Evolutionary conservation across 2,888 invertebrate species (phyloP), one percentile per base, ranked within the genome.

Genomic region (Caradrina kadenii): DNA sequence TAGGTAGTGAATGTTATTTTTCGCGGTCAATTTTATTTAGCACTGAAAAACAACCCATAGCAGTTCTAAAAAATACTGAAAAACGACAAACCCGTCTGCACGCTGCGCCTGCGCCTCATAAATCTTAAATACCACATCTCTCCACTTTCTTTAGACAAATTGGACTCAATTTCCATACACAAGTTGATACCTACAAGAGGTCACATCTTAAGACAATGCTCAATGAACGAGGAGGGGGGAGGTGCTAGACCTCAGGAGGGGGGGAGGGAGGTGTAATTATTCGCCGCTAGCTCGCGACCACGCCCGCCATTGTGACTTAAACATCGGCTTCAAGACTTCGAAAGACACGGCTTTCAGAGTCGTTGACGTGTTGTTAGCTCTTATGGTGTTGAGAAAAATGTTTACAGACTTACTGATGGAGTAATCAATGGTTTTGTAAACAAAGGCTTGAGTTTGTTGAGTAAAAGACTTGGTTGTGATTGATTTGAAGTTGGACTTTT

Each of bases 271-370:
- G 85, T 87, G 87, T 94, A 95, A 95, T 95, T 94, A 94, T 93
- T 92, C 92, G 90, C 91, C 90, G 91, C 93, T 93, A 92, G 91
- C 89, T 87, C 84, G 89, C 85, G 87, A 90, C 93, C 95, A 94
- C 95, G 94, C 95, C 95, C 85, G 90, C 94, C 91, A 95, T 95
- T 95, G 94, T 95, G 76, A 79, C 85, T 89, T 92, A 92, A 93
- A 90, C 91, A 90, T 86, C 87, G 91, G 88, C 90, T 91, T 91
- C 89, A 91, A 89, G 86, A 86, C 84, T 83, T 80, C 76, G 80
- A 82, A 56, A 72, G 59, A 73, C 59, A 35, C 15, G 50, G 72
- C 79, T 86, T 86, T 71, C 65, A 84, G 73, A 83, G 83, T 65
- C 69, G 79, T 84, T 87, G 87, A 88, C 87, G 83, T 80, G 84